phyloP scores from a whole-genome alignment of 2,888 invertebrate species.

The Oligia fasciuncula region DNA sequence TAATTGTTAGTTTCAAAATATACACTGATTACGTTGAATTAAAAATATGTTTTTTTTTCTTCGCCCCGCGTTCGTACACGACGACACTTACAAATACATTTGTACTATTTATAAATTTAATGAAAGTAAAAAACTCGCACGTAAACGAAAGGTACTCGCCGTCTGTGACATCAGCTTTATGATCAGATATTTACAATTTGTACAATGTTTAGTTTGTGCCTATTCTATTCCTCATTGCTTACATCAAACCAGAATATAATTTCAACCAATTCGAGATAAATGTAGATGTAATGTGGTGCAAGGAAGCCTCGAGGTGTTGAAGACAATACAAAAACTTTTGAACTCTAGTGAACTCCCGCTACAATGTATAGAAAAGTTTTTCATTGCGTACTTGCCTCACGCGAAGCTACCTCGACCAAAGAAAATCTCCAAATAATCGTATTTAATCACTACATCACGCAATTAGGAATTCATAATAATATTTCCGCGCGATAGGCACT shows the following conservation, averaged over 20 bases:
- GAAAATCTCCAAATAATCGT: conserved; percentile 45
- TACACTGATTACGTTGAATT: conserved; percentile 76
- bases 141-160: conserved; percentile 73
- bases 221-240: conserved; percentile 52
- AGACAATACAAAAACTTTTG: conserved; percentile 11
- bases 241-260: conserved; percentile 57
- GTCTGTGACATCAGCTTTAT: conserved; percentile 72
- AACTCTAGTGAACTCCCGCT: conserved; percentile 12
- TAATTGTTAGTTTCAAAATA: conserved; percentile 79
- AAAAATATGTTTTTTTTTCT: conserved; percentile 70
- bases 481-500: conserved; percentile 69
- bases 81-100: conserved; percentile 83
- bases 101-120: conserved; percentile 88
- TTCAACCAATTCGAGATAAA: conserved; percentile 39
- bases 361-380: conserved; percentile 6
- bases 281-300: conserved; percentile 20
- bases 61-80: conserved; percentile 62
- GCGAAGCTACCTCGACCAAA: conserved; percentile 37
- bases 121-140: conserved; percentile 71
- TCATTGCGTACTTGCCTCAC: conserved; percentile 9
- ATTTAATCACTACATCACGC: conserved; percentile 58
- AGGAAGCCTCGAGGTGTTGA: conserved; percentile 25
- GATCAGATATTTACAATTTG: conserved; percentile 82
- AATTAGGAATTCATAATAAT: conserved; percentile 56
- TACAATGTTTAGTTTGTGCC: conserved; percentile 71